These are phyloP conservation scores for Echinometra lucunter DNA, from an alignment of 53 echinoderm and acorn worm species.

Conservation along the genomic window DNA sequence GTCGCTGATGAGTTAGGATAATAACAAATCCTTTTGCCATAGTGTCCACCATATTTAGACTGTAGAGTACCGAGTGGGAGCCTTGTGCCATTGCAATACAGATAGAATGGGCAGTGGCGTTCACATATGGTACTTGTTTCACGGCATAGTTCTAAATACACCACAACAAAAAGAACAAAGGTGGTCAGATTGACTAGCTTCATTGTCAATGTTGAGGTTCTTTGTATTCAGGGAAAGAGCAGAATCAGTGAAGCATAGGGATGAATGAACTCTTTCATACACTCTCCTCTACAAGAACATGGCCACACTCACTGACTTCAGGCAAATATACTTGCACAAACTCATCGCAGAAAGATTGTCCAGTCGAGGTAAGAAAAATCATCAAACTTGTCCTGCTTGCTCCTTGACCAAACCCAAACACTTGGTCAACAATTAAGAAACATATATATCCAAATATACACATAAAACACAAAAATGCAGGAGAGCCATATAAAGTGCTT, in stretches of 20 bases:
- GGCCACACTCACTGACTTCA: too few relatives aligned
- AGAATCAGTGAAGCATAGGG: too few relatives aligned
- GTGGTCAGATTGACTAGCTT: background rate
- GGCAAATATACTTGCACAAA: too few relatives aligned
- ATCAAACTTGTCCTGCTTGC: too few relatives aligned
- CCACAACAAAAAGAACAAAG: background rate
- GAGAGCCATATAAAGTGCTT: background rate
- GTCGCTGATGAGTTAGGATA: background rate
- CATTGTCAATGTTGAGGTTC: background rate
- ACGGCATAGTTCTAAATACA: background rate
- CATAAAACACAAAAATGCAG: background rate
- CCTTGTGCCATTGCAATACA: background rate
- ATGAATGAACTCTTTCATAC: too few relatives aligned
- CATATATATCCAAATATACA: too few relatives aligned
- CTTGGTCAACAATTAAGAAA: too few relatives aligned
- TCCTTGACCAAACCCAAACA: too few relatives aligned
- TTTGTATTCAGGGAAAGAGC: background rate
- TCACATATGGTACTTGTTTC: background rate
- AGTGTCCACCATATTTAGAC: background rate
- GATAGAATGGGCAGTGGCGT: background rate
- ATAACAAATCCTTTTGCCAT: background rate
- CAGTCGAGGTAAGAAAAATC: too few relatives aligned
- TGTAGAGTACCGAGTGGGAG: background rate
- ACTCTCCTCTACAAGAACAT: too few relatives aligned
- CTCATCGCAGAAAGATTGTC: too few relatives aligned